phyloP scores from a whole-genome alignment of 2,113 vertebrate species.

The Plecturocebus donacophilus region DNA sequence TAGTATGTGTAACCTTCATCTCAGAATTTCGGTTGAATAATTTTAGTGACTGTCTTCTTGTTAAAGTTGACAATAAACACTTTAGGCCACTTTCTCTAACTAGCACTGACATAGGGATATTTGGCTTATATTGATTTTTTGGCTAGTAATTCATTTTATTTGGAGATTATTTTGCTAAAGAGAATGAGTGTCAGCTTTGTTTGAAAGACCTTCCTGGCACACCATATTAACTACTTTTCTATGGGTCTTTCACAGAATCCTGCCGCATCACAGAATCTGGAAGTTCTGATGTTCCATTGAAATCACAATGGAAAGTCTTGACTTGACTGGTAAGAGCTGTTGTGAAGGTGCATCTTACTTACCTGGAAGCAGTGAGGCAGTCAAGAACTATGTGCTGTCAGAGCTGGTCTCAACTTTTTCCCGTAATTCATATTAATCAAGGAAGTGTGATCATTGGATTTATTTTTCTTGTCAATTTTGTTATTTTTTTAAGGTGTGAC shows the following conservation, averaged over 20 bases:
- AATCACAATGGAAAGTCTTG: conserved; percentile 79
- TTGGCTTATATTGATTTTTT: conserved; percentile 6
- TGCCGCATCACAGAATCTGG: conserved; percentile 70
- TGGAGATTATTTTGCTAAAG: conserved; percentile 32
- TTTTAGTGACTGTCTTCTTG: conserved; percentile 42
- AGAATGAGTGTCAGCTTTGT: neutral
- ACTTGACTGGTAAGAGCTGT: conserved; percentile 75
- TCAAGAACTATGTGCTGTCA: neutral
- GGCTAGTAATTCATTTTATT: conserved; percentile 2
- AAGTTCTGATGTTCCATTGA: conserved; percentile 74
- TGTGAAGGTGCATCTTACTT: neutral
- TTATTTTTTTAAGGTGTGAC: conserved; percentile 41
- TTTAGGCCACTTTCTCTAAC: neutral
- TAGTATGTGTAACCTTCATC: conserved; percentile 14
- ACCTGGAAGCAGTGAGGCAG: conserved; percentile 18
- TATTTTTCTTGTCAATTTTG: conserved; percentile 43
- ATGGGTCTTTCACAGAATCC: conserved; percentile 74
- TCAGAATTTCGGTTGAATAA: conserved; percentile 26
- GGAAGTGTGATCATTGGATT: conserved; percentile 54
- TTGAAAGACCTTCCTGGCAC: neutral
- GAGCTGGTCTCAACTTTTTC: conserved; percentile 29
- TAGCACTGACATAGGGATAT: neutral
- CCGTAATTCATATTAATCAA: conserved; percentile 28
- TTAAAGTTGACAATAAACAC: neutral
- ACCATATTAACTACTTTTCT: conserved; percentile 53